phyloP scores from a whole-genome alignment of 2,888 invertebrate species.

The Pelosia muscerda region DNA sequence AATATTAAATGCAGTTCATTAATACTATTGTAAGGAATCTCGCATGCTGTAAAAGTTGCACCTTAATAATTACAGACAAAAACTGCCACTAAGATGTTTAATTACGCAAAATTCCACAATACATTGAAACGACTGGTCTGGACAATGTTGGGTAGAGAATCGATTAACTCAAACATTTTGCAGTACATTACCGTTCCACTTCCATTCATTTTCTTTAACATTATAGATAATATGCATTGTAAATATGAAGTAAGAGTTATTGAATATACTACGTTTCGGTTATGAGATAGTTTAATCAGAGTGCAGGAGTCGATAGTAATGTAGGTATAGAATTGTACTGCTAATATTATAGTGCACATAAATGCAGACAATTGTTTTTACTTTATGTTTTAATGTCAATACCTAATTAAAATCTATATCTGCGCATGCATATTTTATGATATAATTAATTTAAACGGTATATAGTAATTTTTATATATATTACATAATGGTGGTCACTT shows the following conservation, averaged over 20 bases:
- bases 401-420: constrained; percentile 74
- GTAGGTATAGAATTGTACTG: constrained; percentile 62
- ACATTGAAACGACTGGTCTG: constrained; percentile 60
- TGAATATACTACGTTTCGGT: not conserved
- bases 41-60: constrained; percentile 64
- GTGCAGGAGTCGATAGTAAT: constrained; percentile 42
- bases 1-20: constrained; percentile 67
- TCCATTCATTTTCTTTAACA: not conserved
- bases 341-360: constrained; percentile 67
- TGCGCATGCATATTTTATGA: no score
- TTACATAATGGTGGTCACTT: not conserved
- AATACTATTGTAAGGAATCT: constrained; percentile 72
- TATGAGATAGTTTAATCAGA: not conserved
- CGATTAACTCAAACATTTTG: constrained; percentile 31
- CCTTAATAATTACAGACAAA: constrained; percentile 70
- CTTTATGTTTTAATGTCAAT: constrained; percentile 61
- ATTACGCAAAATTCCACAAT: constrained; percentile 82
- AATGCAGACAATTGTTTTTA: constrained; percentile 57
- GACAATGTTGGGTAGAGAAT: constrained; percentile 54
- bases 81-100: constrained; percentile 78
- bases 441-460: no score
- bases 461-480: no score
- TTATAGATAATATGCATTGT: constrained; percentile 10
- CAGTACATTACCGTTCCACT: constrained; percentile 29
- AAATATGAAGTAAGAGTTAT: constrained; percentile 23